phyloP scores from a whole-genome alignment of 2,113 vertebrate species.

The Daphoenositta chrysoptera region DNA sequence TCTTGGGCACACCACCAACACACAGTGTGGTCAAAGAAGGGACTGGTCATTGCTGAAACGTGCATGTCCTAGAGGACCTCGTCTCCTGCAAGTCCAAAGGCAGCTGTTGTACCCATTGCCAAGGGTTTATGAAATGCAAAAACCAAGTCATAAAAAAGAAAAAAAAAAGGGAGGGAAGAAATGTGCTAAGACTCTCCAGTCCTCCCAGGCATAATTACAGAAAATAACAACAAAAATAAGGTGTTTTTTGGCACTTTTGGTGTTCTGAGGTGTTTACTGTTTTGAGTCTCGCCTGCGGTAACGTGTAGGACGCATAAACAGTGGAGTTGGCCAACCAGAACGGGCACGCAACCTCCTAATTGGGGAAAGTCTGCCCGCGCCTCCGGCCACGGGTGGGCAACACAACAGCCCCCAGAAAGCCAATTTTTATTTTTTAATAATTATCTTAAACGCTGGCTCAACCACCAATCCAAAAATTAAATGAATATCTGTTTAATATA shows the following conservation, averaged over 20 bases:
- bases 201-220: constrained; percentile 33
- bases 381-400: neutral
- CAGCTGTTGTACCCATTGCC: neutral
- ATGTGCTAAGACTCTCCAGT: neutral
- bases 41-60: neutral
- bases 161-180: neutral
- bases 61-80: neutral
- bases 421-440: neutral
- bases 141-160: neutral
- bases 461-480: neutral
- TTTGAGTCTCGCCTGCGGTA: constrained; percentile 18
- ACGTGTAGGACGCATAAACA: neutral
- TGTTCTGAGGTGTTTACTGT: neutral
- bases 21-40: neutral
- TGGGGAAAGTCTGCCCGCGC: neutral
- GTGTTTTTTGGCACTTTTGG: constrained; percentile 29
- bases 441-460: neutral
- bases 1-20: neutral
- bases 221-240: constrained; percentile 44
- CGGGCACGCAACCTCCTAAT: neutral
- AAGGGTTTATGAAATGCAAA: neutral
- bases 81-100: neutral
- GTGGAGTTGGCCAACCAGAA: neutral
- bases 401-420: neutral
- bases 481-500: rapidly evolving